Evolutionary conservation across 2,888 invertebrate genomes (phyloP), one percentile per base, ranked within the genome.

Genomic region (Caenorhabditis sp.): DNA sequence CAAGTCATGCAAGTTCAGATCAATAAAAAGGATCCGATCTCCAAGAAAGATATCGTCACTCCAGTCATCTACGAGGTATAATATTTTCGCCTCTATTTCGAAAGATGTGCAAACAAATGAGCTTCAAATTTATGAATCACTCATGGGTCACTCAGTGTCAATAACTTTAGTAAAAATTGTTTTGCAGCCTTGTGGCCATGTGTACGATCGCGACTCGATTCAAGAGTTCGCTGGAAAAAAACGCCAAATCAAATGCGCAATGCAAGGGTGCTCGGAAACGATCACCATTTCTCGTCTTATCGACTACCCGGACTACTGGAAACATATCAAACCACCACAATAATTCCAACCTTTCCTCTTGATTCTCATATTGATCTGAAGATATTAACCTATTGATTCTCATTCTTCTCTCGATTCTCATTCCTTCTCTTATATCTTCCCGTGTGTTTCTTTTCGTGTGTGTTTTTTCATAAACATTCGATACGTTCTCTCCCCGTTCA

Each of bases 11-110:
- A 79, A 35, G 79, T 82, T 28, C 82, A 82, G 47, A 74, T 82
- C 61, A 82, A 77, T 24, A 77, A 68, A 12, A 87, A 86, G 51
- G 88, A 88, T 61, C 88, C 87, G 26, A 82, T 88, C 41, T 84
- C 86, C 31, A 88, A 88, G 70, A 80, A 82, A 64, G 70, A 84
- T 58, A 88, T 88, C 38, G 66, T 68, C n/a, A 79, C 84, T 56
- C 88, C 88, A 16, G 86, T 88, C 14, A 86, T 87, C 56, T 75
- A 81, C 31, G 12, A 64, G 75, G 87, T 88, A 35, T 44, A 38
- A 6, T 3, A 1, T 54, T 19, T 38, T n/a, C 5, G 22, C 14
- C 19, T 35, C 10, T 19, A 47, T 47, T 64, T 64, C 31, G 44
- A 49, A 61, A 58, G 70, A 41, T 44, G 54, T n/a, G 41, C 26